Base-by-base conservation (phyloP, 2,888 invertebrate genomes). In the Chesias legatella region DNA sequence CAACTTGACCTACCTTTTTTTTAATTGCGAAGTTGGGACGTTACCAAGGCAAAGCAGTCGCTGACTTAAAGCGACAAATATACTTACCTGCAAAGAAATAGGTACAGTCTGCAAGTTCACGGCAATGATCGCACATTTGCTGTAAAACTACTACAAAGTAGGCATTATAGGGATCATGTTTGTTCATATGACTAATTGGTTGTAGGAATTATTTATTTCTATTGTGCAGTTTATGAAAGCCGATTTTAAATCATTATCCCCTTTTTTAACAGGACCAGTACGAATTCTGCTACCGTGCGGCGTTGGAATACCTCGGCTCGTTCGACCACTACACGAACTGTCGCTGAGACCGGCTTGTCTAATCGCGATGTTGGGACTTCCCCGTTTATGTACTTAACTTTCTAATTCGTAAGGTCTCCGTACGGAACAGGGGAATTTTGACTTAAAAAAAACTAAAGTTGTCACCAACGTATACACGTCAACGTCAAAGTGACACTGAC, bases 261-360 rank as follows among this genome's bases (percentile, higher is more conserved):
- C 38, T 36, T 59, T 51, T 58, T 59, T 77, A 81, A 20, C 85
- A 97, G 96, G 98, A 99, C 90, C 99, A 99, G 88, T 99, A 99
- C 89, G 98, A 99, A 85, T 99, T 99, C 90, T 98, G 99, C 89
- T 99, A 99, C 89, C 94, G 98, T 65, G 98, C 99, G 48, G 98
- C 98, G 63, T 91, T 99, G 79, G 99, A 99, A 80, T 99, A 99
- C 89, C 92, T 99, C 78, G 97, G 98, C 62, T 98, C 98, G 11
- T 99, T 98, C 86, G 98, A 98, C 89, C 98, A 98, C 84, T 96
- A 96, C 89, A 92, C 95, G 78, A 95, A 94, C 91, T 95, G 92
- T 94, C 88, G 79, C 64, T 86, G 84, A 86, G 84, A 84, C 67
- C 60, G 70, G 61, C 88, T 88, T 56, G 85, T 88, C 60, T 88